Conservation (phyloP, 2,888 invertebrate genomes). For the Microctonus brassicae region DNA sequence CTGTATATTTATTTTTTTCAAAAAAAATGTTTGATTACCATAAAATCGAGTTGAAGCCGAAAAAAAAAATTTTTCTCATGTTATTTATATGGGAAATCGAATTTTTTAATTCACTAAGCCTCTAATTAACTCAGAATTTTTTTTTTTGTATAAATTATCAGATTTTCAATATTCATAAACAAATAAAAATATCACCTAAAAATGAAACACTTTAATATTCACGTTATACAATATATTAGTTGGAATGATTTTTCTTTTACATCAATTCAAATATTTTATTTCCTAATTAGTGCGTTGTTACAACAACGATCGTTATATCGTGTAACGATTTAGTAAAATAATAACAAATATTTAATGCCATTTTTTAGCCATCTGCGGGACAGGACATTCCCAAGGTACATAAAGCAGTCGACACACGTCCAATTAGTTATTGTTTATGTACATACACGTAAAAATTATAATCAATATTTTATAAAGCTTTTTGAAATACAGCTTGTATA, state of each 20-base stretch:
- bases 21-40: too few species aligned
- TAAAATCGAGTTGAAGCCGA: too few species aligned
- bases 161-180: too few species aligned
- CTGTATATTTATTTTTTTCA: too few species aligned
- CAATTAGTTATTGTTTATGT: conserved; percentile 10
- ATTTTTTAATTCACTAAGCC: too few species aligned
- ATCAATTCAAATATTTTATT: conserved; percentile 7
- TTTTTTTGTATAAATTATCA: background rate
- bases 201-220: too few species aligned
- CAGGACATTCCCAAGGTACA: conserved; percentile 93
- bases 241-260: too few species aligned
- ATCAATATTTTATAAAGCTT: conserved; percentile 15
- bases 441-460: background rate
- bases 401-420: conserved; percentile 36
- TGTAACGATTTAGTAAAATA: conserved; percentile 34
- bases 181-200: too few species aligned
- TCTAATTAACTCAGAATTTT: too few species aligned
- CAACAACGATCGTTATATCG: background rate
- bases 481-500: background rate
- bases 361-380: conserved; percentile 87
- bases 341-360: conserved; percentile 58
- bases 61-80: too few species aligned
- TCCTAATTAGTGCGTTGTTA: background rate
- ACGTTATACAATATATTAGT: too few species aligned
- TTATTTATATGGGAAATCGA: too few species aligned